phyloP scores from a whole-genome alignment of 1,140 invertebrate genomes.

The Zaprionus davidi region DNA sequence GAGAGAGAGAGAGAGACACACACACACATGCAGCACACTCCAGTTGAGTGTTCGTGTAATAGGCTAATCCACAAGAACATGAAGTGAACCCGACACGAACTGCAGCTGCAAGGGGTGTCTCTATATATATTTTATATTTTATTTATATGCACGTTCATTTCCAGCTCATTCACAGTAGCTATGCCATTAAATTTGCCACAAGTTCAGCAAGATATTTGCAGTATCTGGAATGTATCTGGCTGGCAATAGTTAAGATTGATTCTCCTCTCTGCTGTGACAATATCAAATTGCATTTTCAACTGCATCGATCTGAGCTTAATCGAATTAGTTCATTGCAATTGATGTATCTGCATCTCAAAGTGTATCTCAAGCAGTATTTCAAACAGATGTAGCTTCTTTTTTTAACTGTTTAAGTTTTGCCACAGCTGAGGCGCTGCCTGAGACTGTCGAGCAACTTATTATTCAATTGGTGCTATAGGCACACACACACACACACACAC shows the following conservation, averaged over 20 bases:
- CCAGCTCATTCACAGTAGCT: too few relatives aligned
- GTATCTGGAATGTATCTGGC: not conserved
- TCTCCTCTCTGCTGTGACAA: not conserved
- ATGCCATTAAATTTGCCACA: too few relatives aligned
- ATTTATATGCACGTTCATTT: not conserved
- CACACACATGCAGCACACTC: not conserved
- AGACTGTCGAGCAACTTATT: constrained; percentile 38
- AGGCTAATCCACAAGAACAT: constrained; percentile 27
- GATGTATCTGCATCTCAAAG: constrained; percentile 4
- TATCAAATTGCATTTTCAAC: constrained; percentile 1
- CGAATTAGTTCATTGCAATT: not conserved
- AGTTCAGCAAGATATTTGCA: too few relatives aligned
- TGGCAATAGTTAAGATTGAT: not conserved
- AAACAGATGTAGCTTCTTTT: constrained; percentile 32
- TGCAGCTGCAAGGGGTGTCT: not conserved
- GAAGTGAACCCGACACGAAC: not conserved
- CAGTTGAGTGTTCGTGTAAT: constrained; percentile 26
- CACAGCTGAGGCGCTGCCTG: constrained; percentile 28
- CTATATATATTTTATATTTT: not conserved
- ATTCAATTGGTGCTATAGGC: constrained; percentile 58
- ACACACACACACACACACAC: constrained; percentile 15
- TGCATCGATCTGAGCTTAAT: not conserved
- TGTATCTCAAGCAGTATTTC: not conserved
- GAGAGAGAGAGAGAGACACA: not conserved
- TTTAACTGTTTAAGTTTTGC: constrained; percentile 65